Evolutionary conservation across 2,797 vertebrate species (phyloP).

Genomic region (Astyanax mexicanus): DNA sequence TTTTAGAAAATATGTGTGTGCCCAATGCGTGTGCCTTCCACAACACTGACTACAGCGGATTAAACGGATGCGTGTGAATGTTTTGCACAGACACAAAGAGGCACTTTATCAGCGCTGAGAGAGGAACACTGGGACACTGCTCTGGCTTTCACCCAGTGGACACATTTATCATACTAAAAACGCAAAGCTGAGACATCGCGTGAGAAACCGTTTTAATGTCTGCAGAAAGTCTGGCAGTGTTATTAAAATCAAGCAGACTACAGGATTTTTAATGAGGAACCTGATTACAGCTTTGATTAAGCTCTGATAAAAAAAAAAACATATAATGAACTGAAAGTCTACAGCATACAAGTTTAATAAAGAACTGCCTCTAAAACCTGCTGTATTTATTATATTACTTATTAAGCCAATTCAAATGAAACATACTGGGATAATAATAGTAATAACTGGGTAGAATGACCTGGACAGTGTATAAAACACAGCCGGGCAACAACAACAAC

Average conservation of each 20-base stretch:
- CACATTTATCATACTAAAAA: background rate
- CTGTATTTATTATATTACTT: no score
- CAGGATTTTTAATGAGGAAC: no score
- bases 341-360: background rate
- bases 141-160: background rate
- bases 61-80: background rate
- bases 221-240: background rate
- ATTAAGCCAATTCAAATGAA: background rate
- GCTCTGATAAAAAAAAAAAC: no score
- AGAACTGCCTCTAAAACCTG: background rate
- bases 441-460: no score
- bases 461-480: no score
- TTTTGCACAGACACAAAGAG: background rate
- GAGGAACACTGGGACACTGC: background rate
- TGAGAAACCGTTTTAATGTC: background rate
- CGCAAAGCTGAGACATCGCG: background rate
- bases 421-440: background rate
- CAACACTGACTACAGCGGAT: slow-evolving; percentile 11
- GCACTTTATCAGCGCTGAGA: slow-evolving; percentile 65
- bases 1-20: background rate
- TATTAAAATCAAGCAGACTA: background rate
- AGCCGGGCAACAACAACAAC: no score
- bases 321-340: no score
- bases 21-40: background rate
- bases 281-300: no score